Base-by-base conservation (phyloP, 1,140 invertebrate genomes). In the Anastatus disparis region DNA sequence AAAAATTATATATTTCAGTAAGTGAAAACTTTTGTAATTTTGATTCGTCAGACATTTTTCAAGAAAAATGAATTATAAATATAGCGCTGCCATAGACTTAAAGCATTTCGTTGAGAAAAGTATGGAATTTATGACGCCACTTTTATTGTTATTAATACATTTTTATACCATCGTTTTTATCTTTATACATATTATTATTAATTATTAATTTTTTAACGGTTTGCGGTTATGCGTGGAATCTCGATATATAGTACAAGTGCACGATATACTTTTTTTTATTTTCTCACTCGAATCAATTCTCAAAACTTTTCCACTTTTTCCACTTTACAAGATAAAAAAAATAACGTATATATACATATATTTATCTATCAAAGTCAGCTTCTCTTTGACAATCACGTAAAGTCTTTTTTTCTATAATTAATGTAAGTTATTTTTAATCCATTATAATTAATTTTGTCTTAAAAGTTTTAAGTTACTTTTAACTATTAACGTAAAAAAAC, bases 141-240 rank as follows among this genome's bases (percentile, higher is more conserved):
- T 67, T 12, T 52, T 40, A 61, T 58, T 42, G n/a, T 64, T 69
- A 10, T 59, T n/a, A 69, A 70, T 52, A 53, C 66, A 64, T 52
- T 73, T 73, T 68, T 72, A 62, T 67, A 72, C 70, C 2, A 31
- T 35, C 56, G 31, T 72, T 72, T 72, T 62, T 67, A 72, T 46
- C 27, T 67, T 62, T 72, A 72, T 62, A 64, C 15, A 48, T 58
- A 46, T 9, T 50, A 53, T 12, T 52, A 58, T 29, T 58, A 63
- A 22, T 53, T 29, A 46, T 56, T 38, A n/a, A 22, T 50, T 50
- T 64, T 70, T 56, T 48, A 64, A 64, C 20, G 3, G 10, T 40
- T 56, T 66, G 50, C 59, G 40, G 35, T 70, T 46, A 17, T 52
- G 29, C 13, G 6, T 26, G 22, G 12, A 7, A 38, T 70, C 38